These are phyloP conservation scores for Microplitis demolitor DNA, from an alignment of 1,140 invertebrate species.

Conservation along the genomic window DNA sequence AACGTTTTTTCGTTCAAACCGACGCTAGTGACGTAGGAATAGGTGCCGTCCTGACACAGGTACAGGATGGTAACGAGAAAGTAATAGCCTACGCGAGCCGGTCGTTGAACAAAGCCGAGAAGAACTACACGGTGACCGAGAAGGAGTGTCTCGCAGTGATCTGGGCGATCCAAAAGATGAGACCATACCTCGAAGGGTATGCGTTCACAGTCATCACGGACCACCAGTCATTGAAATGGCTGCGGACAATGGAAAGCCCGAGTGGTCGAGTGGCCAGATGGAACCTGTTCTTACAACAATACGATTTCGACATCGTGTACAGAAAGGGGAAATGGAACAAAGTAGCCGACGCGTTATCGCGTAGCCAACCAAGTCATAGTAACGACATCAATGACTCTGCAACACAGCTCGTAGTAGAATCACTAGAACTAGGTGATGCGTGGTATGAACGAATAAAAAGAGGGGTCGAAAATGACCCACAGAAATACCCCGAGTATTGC, in stretches of 20 bases:
- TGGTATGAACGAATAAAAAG: conserved; percentile 23
- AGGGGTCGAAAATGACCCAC: conserved; percentile 1
- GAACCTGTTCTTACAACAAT: conserved; percentile 51
- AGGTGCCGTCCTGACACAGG: conserved; percentile 41
- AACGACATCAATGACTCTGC: no score
- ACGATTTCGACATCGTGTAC: conserved; percentile 52
- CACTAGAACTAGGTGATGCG: no score
- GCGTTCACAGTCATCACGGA: conserved; percentile 59
- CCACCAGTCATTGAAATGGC: conserved; percentile 55
- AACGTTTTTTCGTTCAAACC: conserved; percentile 37
- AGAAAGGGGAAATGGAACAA: conserved; percentile 46
- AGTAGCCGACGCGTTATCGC: conserved; percentile 49
- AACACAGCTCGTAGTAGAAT: no score
- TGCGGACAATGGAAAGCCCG: conserved; percentile 51
- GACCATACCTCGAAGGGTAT: conserved; percentile 52
- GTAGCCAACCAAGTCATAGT: no score
- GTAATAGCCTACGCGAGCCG: conserved; percentile 54
- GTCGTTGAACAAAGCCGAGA: conserved; percentile 44
- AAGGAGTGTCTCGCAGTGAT: conserved; percentile 58
- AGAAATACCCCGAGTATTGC: conserved; percentile 23
- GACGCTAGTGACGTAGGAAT: conserved; percentile 42
- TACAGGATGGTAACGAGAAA: conserved; percentile 27
- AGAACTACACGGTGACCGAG: conserved; percentile 57
- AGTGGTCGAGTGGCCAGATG: conserved; percentile 54
- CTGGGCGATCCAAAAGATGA: conserved; percentile 52